Base-by-base conservation (phyloP, 1,140 invertebrate genomes). In the Zaprionus camerounensis region DNA sequence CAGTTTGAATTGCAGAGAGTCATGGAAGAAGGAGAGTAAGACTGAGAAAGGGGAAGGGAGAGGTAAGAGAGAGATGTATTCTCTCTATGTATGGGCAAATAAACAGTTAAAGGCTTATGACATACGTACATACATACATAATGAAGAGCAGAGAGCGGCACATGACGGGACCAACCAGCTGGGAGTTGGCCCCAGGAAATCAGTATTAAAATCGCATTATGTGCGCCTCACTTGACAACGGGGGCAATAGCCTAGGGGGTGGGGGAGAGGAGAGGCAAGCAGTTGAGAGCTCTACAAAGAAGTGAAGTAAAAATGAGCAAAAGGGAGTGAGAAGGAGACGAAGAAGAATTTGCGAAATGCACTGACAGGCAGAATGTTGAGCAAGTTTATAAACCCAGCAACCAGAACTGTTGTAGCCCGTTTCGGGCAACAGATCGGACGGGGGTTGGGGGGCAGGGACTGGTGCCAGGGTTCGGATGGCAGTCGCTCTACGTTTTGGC, bases 181-280 rank as follows among this genome's bases (percentile, higher is more conserved):
- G 24, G 67, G 67, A 58, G 53, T 46, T 56, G 70, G 66, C 69
- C 71, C 28, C 62, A 64, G 78, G 73, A 87, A 87, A 87, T 87
- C 84, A 84, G 81, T 88, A 87, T 87, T 87, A 87, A 87, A 87
- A 87, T 87, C 84, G 85, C 78, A 88, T 88, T 87, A 87, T 71
- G 69, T 84, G 63, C 85, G 85, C 84, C 75, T 87, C 84, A 87
- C 84, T 87, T 88, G 81, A 81, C 81, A 88, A 73, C 71, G 81
- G 72, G 61, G 71, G 24, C 65, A 73, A 57, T 55, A 24, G 46
- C 20, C 46, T 20, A 61, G 5, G 58, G 44, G 56, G 41, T n/a
- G 55, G 11, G 53, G 49, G 12, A 51, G 61, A 5, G 3, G 34
- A 5, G 15, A 15, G 38, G 9, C 20, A 20, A 71, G 61, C 64